Base-by-base conservation (phyloP, 2,797 vertebrate genomes). In the Neoniphon sammara region DNA sequence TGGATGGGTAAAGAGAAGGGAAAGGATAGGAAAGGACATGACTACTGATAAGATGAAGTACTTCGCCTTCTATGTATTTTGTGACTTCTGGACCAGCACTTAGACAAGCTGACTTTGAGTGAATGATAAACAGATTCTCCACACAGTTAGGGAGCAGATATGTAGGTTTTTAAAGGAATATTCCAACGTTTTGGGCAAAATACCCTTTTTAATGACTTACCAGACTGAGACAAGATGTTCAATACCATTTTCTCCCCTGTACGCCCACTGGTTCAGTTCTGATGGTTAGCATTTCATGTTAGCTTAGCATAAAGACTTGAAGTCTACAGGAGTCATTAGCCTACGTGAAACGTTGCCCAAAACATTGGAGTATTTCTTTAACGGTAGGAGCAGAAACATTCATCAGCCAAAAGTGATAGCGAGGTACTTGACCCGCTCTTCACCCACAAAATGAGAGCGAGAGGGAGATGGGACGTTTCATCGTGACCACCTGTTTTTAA, bases 11-110 rank as follows among this genome's bases (percentile, higher is more conserved):
- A 47, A 14, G 5, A 47, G 57, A 11, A 47, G 42, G 9, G 9
- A 25, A 42, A 56, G 12, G 36, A 21, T 60, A 49, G 27, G 14
- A 55, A 59, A 10, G 7, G 42, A 81, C 34, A 9, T 18, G 52
- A 70, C 5, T 21, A 31, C 9, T 49, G 68, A 71, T 63, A 63
- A 71, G 62, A 66, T 11, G 30, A 76, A 63, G 23, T 12, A 11
- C 55, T 31, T 44, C 47, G 70, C 36, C 17, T 11, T 52, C n/a
- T 78, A n/a, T 58, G 18, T 57, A 53, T 77, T 66, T 75, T 65
- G 64, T 23, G 14, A 57, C 59, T 73, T 76, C 44, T 53, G 18
- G 71, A 39, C 73, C 68, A 73, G 44, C 65, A 59, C 56, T 80
- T 27, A 3, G 49, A 54, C 44, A 75, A 68, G 30, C 56, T 23